Evolutionary conservation across 2,888 invertebrate species (phyloP).

Genomic region (Papilio demoleus): DNA sequence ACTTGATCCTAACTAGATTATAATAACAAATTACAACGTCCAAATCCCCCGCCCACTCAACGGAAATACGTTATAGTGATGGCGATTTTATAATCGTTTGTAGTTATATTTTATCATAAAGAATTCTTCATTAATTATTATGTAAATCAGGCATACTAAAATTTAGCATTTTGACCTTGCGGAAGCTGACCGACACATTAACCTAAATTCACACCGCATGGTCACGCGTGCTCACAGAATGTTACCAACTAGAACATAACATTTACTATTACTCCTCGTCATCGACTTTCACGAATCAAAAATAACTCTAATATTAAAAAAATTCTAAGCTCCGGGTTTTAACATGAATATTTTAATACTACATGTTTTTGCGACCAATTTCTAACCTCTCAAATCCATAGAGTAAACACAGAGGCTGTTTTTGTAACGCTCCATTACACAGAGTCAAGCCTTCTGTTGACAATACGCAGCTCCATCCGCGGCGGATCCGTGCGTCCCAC

Average conservation of each 20-base stretch:
- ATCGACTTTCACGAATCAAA: background rate
- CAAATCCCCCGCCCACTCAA: slow-evolving; percentile 40
- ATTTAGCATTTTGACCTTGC: slow-evolving; percentile 63
- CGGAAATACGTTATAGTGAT: slow-evolving; percentile 37
- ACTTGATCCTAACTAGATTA: slow-evolving; percentile 33
- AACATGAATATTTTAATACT: no score
- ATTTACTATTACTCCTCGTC: background rate
- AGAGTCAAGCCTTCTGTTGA: slow-evolving; percentile 35
- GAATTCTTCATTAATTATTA: slow-evolving; percentile 45
- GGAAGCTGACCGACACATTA: slow-evolving; percentile 67
- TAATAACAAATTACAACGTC: slow-evolving; percentile 36
- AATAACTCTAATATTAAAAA: no score
- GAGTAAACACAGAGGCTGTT: slow-evolving; percentile 30
- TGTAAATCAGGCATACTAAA: slow-evolving; percentile 47
- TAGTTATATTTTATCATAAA: slow-evolving; percentile 25
- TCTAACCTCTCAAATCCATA: slow-evolving; percentile 32
- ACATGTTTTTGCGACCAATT: slow-evolving; percentile 15
- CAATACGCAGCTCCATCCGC: slow-evolving; percentile 25
- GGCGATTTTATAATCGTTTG: no score
- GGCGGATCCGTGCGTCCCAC: slow-evolving; percentile 24
- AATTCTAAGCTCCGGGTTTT: no score
- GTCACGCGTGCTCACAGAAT: slow-evolving; percentile 66
- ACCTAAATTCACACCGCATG: slow-evolving; percentile 74
- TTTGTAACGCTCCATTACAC: slow-evolving; percentile 42
- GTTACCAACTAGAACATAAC: slow-evolving; percentile 54